Base-by-base conservation (phyloP, 2,888 invertebrate genomes). In the Pachymerium ferrugineum region DNA sequence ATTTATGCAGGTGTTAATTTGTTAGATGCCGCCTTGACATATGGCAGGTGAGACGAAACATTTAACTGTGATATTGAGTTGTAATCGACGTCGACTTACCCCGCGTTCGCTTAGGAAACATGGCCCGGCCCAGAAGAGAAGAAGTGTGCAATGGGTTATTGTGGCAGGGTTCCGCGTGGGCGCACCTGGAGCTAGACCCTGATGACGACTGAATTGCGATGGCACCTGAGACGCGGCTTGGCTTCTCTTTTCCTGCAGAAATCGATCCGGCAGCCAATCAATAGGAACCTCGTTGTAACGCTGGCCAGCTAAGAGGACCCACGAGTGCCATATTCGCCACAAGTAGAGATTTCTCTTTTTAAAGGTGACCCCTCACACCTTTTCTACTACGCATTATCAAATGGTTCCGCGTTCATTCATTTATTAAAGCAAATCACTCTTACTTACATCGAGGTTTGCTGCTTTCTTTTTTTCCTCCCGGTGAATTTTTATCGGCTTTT, bases 171-270 rank as follows among this genome's bases (percentile, higher is more conserved):
- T 54, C 54, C 54, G 54, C 54, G 54, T 54, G 54, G 54, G 54
- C 54, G 54, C 54, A 54, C 54, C 54, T 54, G 54, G 54, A 54
- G 54, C 54, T 54, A 54, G 54, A 54, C 54, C 54, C 54, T 54
- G 54, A 54, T 54, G 54, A 54, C 54, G 54, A 54, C 54, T 54
- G 54, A 54, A 3, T 54, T 10, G 54, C 28, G 54, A 54, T 54
- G 54, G 54, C 54, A 54, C 54, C 54, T 54, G 54, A 54, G 54
- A 54, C 54, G 54, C 54, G 54, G 54, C 54, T 54, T 54, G 22
- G 54, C 54, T 28, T 54, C 25, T 54, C 22, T 54, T 54, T 54
- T 54, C n/a, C 54, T 54, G 54, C 54, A 54, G 54, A 54, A 54
- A 54, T 54, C 54, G 54, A 54, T 54, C 54, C 54, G 25, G 54